Percentiles rank a stretch among this genome's conserved stretches.
phyloP scores from a whole-genome alignment of 1,140 invertebrate genomes.

The Aphelenchoides fujianensis region DNA sequence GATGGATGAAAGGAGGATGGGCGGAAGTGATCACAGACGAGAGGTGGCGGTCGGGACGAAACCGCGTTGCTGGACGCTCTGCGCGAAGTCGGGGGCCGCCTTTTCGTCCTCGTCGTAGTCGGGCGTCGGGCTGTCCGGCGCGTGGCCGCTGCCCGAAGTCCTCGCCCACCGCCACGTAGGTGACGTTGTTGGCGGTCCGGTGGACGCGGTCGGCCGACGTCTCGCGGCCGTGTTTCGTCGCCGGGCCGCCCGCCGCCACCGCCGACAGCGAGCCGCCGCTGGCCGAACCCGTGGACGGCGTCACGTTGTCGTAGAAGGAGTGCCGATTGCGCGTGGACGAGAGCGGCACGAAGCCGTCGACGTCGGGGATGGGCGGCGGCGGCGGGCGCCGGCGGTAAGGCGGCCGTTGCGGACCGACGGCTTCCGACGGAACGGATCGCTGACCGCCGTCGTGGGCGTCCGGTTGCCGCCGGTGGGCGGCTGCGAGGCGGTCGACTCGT shows the following conservation, averaged over 20 bases:
- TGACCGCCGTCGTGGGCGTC: constrained; percentile 11
- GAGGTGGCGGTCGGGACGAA: background rate
- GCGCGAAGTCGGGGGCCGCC: background rate
- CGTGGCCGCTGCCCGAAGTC: constrained; percentile 7
- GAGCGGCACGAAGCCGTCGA: constrained; percentile 41
- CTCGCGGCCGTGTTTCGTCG: constrained; percentile 24
- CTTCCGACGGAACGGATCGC: constrained; percentile 25
- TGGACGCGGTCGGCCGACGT: constrained; percentile 36
- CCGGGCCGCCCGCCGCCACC: background rate
- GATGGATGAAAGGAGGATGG: no score
- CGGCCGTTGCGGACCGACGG: constrained; percentile 23
- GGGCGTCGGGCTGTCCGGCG: constrained; percentile 27
- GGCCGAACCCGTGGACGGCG: constrained; percentile 22
- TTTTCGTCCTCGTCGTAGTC: constrained; percentile 41
- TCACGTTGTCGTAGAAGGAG: constrained; percentile 32
- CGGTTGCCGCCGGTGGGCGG: background rate
- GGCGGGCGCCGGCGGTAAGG: background rate
- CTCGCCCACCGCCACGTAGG: constrained; percentile 34
- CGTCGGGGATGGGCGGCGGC: constrained; percentile 41
- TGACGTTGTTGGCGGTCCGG: constrained; percentile 44
- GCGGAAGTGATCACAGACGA: background rate
- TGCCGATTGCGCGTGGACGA: constrained; percentile 19
- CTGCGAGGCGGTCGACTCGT: constrained; percentile 14
- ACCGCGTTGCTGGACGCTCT: background rate
- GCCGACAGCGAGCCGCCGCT: background rate